Evolutionary conservation across 2,113 vertebrate genomes (phyloP), one percentile per base, ranked within the genome.

Genomic region (Calyptomena viridis): DNA sequence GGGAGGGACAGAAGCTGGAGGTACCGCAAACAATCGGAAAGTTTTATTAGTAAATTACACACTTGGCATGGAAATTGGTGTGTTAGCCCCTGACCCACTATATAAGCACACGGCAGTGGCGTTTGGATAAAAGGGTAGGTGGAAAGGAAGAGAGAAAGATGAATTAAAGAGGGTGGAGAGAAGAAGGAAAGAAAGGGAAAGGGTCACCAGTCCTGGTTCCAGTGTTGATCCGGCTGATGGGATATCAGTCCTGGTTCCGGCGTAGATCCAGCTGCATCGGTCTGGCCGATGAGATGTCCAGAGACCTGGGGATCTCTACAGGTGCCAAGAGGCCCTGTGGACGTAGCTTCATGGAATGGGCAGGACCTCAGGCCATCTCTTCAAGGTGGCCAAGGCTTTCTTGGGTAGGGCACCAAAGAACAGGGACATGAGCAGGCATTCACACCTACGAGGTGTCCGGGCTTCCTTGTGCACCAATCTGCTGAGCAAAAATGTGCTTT

Each of bases 261-360:
- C 5, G 0, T 39, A 4, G 1, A 21, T 47, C 24, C 78, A 40
- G 11, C 17, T 15, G 47, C 13, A 3, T 55, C 7, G 8, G 6
- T 40, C 13, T 0, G 1, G 28, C 30, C 6, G 17, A 25, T 35
- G 71, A 13, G 30, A 23, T 23, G n/a, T 55, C 53, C 62, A 7
- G 16, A 14, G 53, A 31, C 17, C 55, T 37, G 79, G n/a, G n/a
- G 17, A 4, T n/a, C n/a, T 53, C 62, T 19, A 4, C 13, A 42
- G 30, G 50, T 0, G 1, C 28, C 3, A 13, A 14, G 56, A 7
- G 28, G 5, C 16, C 60, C 49, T 3, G 0, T 2, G 56, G 21
- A 3, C 0, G 0, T 1, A 12, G 55, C 55, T 27, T 6, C 31
- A 4, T n/a, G 50, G 23, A 52, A 15, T 15, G 8, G 33, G n/a